Evolutionary conservation across 2,113 vertebrate species (phyloP), one percentile per base, ranked within the genome.

Genomic region (Heterotis niloticus): DNA sequence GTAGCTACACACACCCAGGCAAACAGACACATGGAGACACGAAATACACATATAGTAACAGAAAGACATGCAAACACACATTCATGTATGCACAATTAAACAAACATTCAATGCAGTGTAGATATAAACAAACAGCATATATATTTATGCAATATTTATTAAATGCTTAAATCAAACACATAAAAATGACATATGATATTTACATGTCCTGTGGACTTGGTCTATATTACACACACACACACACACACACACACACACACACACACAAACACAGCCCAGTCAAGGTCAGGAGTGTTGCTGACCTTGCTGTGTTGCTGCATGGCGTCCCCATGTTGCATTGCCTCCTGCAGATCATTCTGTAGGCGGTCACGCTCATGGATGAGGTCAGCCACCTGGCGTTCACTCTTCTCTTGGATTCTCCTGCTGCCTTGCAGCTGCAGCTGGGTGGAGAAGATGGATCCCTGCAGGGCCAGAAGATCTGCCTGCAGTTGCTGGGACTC

Each of bases 281-380:
- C 1, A n/a, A 24, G 12, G 29, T 51, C 68, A 20, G 44, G 70
- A 20, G 20, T 34, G 17, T 11, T 28, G 20, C 28, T 20, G 12
- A 98, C 97, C 94, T 96, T 94, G 84, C 95, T 98, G 89, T 98
- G 95, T 80, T 94, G 95, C 86, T 94, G 92, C 0, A 93, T 91
- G 67, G 91, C 92, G 82, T 96, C 96, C 80, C 92, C 93, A 88
- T 97, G 94, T 88, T 94, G 93, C 75, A 96, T 90, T 0, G 86
- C 92, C 60, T 95, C 94, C 7, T 85, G 90, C 0, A 96, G 85
- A 0, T 91, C 86, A 3, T 88, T 86, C 82, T 93, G 93, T 0
- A 95, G 88, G 52, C 96, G 90, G 24, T 93, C 92, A 59, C 89
- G 77, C 16, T 91, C 84, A 14, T 85, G 87, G 54, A 59, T 87